phyloP scores from a whole-genome alignment of 2,888 invertebrate genomes.

The Caenorhabditis sp. region DNA sequence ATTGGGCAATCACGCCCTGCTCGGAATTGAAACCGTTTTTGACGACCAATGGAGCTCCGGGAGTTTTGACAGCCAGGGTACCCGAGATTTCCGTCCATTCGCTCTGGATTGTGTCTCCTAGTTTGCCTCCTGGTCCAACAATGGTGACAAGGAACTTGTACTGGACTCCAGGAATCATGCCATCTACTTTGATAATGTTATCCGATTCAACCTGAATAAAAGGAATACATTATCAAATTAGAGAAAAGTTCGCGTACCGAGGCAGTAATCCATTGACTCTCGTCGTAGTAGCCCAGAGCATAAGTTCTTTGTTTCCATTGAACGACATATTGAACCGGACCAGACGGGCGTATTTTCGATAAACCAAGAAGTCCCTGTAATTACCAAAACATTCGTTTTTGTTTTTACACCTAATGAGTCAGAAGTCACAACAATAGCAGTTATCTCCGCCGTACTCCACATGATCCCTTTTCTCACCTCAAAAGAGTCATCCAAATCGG shows the following conservation, averaged over 20 bases:
- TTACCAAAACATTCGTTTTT: neutral
- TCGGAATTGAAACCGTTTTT: conserved; percentile 77
- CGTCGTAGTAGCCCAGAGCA: conserved; percentile 70
- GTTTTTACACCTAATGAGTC: conserved; percentile 26
- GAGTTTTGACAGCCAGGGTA: conserved; percentile 38
- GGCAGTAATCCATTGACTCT: conserved; percentile 80
- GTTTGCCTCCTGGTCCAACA: conserved; percentile 76
- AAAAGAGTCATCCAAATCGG: conserved; percentile 70
- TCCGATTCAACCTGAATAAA: conserved; percentile 75
- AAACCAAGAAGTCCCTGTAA: conserved; percentile 68
- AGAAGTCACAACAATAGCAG: conserved; percentile 54
- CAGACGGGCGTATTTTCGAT: conserved; percentile 62
- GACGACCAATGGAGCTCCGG: conserved; percentile 65
- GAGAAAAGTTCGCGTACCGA: conserved; percentile 71
- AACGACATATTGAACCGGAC: conserved; percentile 67
- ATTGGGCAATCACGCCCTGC: conserved; percentile 74
- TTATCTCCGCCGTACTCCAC: conserved; percentile 12
- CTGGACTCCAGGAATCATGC: conserved; percentile 79
- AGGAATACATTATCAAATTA: neutral
- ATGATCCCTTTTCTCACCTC: conserved; percentile 56
- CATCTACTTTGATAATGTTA: conserved; percentile 75
- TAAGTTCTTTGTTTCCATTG: conserved; percentile 76
- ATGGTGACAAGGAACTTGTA: conserved; percentile 79
- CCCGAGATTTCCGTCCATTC: conserved; percentile 75
- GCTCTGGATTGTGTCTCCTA: conserved; percentile 75